Base-by-base conservation (phyloP, 1,140 invertebrate species). In the Neuroterus valhalla region DNA sequence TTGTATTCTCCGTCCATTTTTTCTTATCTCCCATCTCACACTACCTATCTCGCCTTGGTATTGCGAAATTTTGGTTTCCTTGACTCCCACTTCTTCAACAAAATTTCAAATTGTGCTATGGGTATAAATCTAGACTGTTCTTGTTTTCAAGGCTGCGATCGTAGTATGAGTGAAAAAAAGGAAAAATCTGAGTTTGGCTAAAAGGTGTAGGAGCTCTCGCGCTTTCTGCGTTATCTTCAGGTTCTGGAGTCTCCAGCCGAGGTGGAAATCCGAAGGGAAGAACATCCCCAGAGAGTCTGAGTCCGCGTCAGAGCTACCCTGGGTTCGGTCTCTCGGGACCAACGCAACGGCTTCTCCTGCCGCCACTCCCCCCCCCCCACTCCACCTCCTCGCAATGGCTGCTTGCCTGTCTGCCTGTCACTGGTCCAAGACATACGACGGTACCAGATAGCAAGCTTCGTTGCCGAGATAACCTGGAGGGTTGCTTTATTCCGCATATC, bases 201-300 rank as follows among this genome's bases (percentile, higher is more conserved):
- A 11, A 26, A 62, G 23, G 23, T 62, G 31, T 31, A 62, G 55
- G 31, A 62, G 55, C 55, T 62, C 23, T 52, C 68, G 42, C 45
- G 62, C 68, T 79, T 77, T 80, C 46, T 69, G 73, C 79, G 81
- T 82, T 86, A 85, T 87, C 78, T 75, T 78, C 78, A 79, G 77
- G 80, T 85, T 78, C 81, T 86, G 77, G 66, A 84, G 84, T 76
- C 74, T 77, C 76, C 76, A 79, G 82, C 81, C 80, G 82, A 82
- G 84, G 82, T 78, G 55, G 55, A 38, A 62, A 74, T 68, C 68
- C 70, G 77, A 76, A 77, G 55, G 46, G 76, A 74, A 68, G 80
- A 77, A 74, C 52, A 76, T 84, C 86, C 79, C 85, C 50, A 43
- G 85, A 81, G 86, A 87, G 86, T 88, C 86, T 88, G 85, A 87